phyloP scores from a whole-genome alignment of 2,113 vertebrate genomes.

The Mystacornis crossleyi region DNA sequence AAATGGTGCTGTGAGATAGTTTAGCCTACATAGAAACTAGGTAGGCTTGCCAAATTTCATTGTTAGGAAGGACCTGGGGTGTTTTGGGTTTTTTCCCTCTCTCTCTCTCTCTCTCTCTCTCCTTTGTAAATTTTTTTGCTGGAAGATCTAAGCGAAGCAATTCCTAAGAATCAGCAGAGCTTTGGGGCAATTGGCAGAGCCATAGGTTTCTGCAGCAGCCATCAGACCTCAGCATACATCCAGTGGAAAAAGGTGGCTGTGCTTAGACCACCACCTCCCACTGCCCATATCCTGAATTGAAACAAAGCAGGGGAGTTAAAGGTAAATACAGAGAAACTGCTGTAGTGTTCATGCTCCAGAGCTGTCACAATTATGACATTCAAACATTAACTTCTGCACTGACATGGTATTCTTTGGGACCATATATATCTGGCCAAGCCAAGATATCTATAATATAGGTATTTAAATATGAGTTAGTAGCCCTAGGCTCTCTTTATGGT shows the following conservation, averaged over 20 bases:
- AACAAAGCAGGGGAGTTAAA: background rate
- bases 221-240: background rate
- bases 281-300: accelerated
- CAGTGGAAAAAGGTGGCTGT: accelerated
- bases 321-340: background rate
- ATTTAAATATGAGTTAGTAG: background rate
- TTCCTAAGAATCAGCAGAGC: background rate
- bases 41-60: background rate
- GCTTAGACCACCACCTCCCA: background rate
- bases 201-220: background rate
- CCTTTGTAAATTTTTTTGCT: background rate
- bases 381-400: background rate
- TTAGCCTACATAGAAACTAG: background rate
- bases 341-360: background rate
- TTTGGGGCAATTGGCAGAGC: background rate
- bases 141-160: background rate
- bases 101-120: background rate
- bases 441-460: background rate
- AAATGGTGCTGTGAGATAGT: background rate
- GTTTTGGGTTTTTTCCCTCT: accelerated
- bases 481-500: background rate
- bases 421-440: background rate
- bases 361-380: background rate
- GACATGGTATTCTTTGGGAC: background rate
- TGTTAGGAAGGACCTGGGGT: background rate